These are phyloP conservation scores for Eriocheir sinensis DNA, from an alignment of 1,140 invertebrate species.

Conservation along the genomic window DNA sequence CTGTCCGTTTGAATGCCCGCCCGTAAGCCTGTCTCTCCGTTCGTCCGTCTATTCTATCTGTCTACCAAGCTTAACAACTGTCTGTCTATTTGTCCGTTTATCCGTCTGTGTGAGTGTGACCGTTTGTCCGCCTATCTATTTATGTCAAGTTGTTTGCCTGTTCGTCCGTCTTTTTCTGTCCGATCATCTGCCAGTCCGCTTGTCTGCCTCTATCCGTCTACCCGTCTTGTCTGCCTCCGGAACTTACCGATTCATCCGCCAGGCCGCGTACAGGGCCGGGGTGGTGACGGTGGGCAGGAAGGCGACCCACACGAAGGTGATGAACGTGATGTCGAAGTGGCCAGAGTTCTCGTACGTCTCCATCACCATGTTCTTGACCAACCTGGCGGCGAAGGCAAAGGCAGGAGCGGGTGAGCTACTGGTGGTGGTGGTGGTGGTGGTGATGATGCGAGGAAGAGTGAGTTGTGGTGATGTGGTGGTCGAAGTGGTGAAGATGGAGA, in stretches of 20 bases:
- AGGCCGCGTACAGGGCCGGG: slow-evolving; percentile 56
- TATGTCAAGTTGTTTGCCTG: too few relatives aligned
- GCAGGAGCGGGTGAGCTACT: not conserved
- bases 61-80: too few relatives aligned
- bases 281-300: slow-evolving; percentile 66
- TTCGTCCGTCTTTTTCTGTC: too few relatives aligned
- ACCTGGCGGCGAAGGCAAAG: slow-evolving; percentile 43
- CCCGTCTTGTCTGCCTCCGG: not conserved
- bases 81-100: too few relatives aligned
- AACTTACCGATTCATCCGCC: slow-evolving; percentile 55
- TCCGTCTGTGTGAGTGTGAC: too few relatives aligned
- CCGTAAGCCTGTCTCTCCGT: too few relatives aligned
- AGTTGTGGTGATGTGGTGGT: not conserved
- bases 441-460: not conserved
- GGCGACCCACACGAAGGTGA: slow-evolving; percentile 70
- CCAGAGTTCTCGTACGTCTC: slow-evolving; percentile 72
- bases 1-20: too few relatives aligned
- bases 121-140: too few relatives aligned
- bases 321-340: slow-evolving; percentile 69
- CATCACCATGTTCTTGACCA: slow-evolving; percentile 67
- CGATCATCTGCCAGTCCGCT: too few relatives aligned
- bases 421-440: not conserved
- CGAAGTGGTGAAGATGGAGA: not conserved
- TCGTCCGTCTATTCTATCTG: too few relatives aligned
- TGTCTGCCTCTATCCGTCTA: too few relatives aligned